Conservation (phyloP, 2,888 invertebrate genomes). For the Pristionchus maxplancki region DNA sequence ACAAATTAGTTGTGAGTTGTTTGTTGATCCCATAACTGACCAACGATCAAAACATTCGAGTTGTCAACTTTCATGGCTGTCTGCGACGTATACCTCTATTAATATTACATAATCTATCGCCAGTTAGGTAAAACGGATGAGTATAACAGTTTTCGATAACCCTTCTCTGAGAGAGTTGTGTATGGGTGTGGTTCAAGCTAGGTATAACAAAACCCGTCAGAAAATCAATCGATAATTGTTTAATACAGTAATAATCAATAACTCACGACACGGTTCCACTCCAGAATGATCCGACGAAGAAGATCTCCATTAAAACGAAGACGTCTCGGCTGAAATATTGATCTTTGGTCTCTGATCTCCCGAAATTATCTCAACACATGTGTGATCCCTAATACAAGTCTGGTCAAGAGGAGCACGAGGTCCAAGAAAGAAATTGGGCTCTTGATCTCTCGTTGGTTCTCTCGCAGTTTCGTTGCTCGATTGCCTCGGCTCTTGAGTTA, state of each 20-base stretch:
- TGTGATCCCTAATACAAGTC: background rate
- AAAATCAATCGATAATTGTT: background rate
- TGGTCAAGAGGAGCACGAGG: background rate
- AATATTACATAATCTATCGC: background rate
- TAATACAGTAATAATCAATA: background rate
- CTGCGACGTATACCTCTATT: background rate
- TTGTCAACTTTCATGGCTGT: background rate
- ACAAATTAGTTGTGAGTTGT: background rate
- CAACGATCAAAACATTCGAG: background rate
- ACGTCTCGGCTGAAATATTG: slow-evolving; percentile 69
- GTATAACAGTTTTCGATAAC: background rate
- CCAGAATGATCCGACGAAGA: slow-evolving; percentile 73
- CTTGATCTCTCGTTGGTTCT: background rate
- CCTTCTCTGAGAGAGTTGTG: background rate
- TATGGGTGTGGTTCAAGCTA: background rate
- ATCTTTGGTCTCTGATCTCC: background rate
- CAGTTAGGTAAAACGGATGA: background rate
- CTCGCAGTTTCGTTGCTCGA: background rate
- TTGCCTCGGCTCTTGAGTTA: background rate
- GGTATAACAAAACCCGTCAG: background rate
- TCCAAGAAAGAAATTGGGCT: background rate
- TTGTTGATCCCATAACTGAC: background rate
- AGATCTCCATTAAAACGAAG: slow-evolving; percentile 69
- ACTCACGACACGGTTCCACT: slow-evolving; percentile 46
- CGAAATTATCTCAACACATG: background rate